Evolutionary conservation across 2,113 vertebrate species (phyloP).

Genomic region (Oceanites oceanicus): DNA sequence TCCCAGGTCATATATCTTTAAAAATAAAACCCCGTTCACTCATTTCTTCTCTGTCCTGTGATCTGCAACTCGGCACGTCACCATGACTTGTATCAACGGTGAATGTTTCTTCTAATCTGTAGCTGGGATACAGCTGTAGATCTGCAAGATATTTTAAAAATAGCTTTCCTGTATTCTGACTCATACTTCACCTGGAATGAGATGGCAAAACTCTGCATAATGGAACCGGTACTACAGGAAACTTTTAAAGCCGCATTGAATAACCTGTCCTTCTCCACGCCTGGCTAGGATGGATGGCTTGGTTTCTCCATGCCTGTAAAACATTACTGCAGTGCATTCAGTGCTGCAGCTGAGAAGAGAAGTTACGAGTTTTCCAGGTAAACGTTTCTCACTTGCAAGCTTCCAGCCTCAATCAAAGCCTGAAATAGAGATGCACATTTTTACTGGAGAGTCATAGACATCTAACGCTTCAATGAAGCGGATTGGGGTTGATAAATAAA

Average conservation of each 20-base stretch:
- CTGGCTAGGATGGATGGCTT: background rate
- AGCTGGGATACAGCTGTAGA: background rate
- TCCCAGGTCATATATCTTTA: background rate
- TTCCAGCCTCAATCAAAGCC: background rate
- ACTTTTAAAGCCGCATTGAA: background rate
- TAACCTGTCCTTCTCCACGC: background rate
- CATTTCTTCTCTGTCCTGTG: background rate
- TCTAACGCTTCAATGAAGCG: background rate
- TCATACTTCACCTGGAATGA: background rate
- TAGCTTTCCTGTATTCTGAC: background rate
- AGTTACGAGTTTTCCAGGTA: background rate
- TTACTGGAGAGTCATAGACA: background rate
- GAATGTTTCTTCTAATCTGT: background rate
- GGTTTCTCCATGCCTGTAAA: background rate
- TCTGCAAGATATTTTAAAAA: background rate
- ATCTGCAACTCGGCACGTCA: background rate
- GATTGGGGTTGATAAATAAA: background rate
- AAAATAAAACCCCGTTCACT: background rate
- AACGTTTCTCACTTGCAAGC: slow-evolving; percentile 19
- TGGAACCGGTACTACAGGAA: background rate
- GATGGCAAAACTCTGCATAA: background rate
- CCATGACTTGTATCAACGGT: background rate
- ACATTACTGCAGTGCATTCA: background rate
- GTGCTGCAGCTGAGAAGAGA: background rate
- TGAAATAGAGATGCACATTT: background rate